A percentile compares a stretch with the other conserved stretches of the same genome.
phyloP scores from a whole-genome alignment of 1,140 invertebrate genomes.

The Choristoneura fumiferana region DNA sequence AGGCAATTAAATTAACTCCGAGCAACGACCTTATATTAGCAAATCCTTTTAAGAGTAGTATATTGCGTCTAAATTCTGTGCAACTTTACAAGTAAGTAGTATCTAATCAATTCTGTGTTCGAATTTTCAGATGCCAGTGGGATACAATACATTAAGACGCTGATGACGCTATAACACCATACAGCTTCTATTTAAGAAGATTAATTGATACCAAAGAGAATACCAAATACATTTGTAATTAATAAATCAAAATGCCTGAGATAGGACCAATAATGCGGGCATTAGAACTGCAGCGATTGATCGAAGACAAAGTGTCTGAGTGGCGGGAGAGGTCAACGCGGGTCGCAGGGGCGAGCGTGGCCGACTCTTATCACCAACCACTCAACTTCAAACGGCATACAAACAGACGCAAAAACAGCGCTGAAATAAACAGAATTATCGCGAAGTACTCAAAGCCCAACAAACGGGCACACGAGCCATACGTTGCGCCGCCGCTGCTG shows the following conservation, averaged over 20 bases:
- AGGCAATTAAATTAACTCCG: no score
- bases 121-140: no score
- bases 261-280: constrained; percentile 68
- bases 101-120: no score
- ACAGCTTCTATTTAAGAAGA: not conserved
- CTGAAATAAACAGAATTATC: constrained; percentile 76
- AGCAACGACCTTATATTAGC: no score
- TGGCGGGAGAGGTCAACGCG: constrained; percentile 71
- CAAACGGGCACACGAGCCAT: constrained; percentile 55
- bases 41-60: no score
- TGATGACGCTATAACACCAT: no score
- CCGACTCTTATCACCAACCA: constrained; percentile 73
- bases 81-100: no score
- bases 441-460: constrained; percentile 70
- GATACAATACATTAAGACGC: no score
- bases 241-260: constrained; percentile 56
- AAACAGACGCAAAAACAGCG: constrained; percentile 72
- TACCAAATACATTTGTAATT: constrained; percentile 27
- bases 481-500: constrained; percentile 27
- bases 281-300: constrained; percentile 65
- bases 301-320: constrained; percentile 73
- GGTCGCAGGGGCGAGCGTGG: constrained; percentile 65
- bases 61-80: no score
- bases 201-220: constrained; percentile 25
- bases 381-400: constrained; percentile 70